Percentiles rank a stretch among this genome's conserved stretches.
Conservation (phyloP, 2,888 invertebrate genomes). For the Zelleria hepariella region DNA sequence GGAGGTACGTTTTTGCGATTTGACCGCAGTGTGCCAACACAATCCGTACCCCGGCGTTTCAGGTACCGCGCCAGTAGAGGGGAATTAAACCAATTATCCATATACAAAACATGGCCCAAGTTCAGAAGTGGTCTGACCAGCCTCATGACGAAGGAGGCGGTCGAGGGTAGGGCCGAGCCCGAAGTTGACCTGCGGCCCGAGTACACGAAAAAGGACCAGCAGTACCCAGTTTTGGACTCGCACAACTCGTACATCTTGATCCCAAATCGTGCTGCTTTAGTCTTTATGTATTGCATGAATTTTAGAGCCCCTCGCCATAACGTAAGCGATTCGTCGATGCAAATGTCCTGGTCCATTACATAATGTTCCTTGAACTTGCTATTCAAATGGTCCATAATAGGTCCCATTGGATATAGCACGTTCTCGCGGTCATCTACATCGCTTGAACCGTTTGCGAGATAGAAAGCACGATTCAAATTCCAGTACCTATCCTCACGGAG, state of each 20-base stretch:
- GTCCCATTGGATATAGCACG: slow-evolving; percentile 5
- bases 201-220: slow-evolving; percentile 6
- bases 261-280: slow-evolving; percentile 3
- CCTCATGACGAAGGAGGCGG: background rate
- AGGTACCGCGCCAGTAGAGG: slow-evolving; percentile 2
- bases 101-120: background rate
- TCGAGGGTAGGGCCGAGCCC: background rate
- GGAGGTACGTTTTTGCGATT: background rate
- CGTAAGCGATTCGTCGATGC: slow-evolving; percentile 3
- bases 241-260: slow-evolving; percentile 7
- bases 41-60: slow-evolving; percentile 3
- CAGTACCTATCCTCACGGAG: background rate
- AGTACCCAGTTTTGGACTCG: slow-evolving; percentile 3
- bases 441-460: slow-evolving; percentile 17
- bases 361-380: background rate
- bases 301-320: background rate
- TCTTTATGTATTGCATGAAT: slow-evolving; percentile 3
- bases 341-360: background rate
- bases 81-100: slow-evolving; percentile 5
- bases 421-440: slow-evolving; percentile 13
- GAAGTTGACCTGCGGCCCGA: background rate
- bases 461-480: slow-evolving; percentile 5
- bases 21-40: background rate
- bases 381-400: slow-evolving; percentile 2
- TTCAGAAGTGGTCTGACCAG: background rate